Base-by-base conservation (phyloP, 2,797 vertebrate species). In the Sebastes nivosus region DNA sequence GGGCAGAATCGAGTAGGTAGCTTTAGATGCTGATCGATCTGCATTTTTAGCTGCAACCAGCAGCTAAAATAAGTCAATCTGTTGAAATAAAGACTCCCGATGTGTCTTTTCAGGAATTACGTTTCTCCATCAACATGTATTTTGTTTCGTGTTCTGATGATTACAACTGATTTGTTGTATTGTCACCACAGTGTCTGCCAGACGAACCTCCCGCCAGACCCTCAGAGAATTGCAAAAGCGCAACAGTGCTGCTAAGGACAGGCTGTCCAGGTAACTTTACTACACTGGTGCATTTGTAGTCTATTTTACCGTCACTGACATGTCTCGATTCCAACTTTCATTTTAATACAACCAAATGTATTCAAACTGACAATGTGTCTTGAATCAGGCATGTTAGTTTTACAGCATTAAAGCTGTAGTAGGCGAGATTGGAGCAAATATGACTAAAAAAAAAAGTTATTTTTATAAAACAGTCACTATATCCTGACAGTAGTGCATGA, bases 181-280 rank as follows among this genome's bases (percentile, higher is more conserved):
- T 79, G 82, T 87, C 63, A 5, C 52, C 34, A 75, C 90, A 97
- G 96, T 89, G 20, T 61, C 89, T 61, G 7, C 91, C 20, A 94
- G 86, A 59, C 95, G 93, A 54, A 79, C 80, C 18, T 77, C 94
- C 58, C 92, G 89, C 14, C 90, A 87, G 27, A 95, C 96, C 3
- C 82, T 96, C 1, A 95, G 88, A 85, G 96, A 97, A 0, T 57
- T 78, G 4, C 96, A 38, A 74, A 95, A 72, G 67, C 72, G 82
- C n/a, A 94, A 80, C 64, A 93, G 88, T 1, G 55, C 85, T 0
- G 54, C 87, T 0, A 20, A 93, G 1, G 92, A 95, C 58, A 95
- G 92, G 58, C 60, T 96, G 10, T 97, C 97, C 88, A 96, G 97
- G 98, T 99, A 94, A 64, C 25, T 57, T 24, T 46, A 24, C 8